These are phyloP conservation scores for Tuberolachnus salignus DNA, from an alignment of 2,888 invertebrate species.

Conservation along the genomic window DNA sequence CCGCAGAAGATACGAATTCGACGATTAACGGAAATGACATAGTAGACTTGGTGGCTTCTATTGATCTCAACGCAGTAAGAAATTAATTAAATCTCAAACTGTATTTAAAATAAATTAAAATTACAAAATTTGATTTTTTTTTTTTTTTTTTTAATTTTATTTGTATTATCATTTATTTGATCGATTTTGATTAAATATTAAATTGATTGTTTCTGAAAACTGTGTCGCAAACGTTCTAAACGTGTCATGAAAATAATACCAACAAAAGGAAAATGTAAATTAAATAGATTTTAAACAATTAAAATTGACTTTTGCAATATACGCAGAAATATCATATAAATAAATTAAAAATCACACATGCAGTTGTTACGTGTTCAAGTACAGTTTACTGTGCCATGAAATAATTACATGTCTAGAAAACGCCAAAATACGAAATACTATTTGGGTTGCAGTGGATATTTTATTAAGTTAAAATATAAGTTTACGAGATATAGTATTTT, in stretches of 20 bases:
- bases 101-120: background rate
- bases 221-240: too few species aligned
- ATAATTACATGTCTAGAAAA: too few species aligned
- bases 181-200: background rate
- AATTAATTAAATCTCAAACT: background rate
- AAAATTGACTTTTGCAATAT: background rate
- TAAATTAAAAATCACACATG: background rate
- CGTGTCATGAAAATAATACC: too few species aligned
- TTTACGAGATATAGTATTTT: too few species aligned
- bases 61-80: conserved; percentile 29
- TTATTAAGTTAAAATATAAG: too few species aligned
- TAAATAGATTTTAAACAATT: too few species aligned
- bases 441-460: too few species aligned
- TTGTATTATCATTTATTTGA: background rate
- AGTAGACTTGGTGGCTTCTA: conserved; percentile 9
- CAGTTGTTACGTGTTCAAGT: too few species aligned
- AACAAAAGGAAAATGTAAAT: too few species aligned
- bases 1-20: conserved; percentile 10
- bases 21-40: background rate
- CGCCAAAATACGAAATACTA: too few species aligned
- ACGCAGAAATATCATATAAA: background rate
- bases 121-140: background rate
- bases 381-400: too few species aligned
- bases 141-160: background rate
- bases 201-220: too few species aligned